Evolutionary conservation across 23 tunicate species (phyloP), one percentile per base, ranked within the genome.

Genomic region (Trididemnum nubilum): DNA sequence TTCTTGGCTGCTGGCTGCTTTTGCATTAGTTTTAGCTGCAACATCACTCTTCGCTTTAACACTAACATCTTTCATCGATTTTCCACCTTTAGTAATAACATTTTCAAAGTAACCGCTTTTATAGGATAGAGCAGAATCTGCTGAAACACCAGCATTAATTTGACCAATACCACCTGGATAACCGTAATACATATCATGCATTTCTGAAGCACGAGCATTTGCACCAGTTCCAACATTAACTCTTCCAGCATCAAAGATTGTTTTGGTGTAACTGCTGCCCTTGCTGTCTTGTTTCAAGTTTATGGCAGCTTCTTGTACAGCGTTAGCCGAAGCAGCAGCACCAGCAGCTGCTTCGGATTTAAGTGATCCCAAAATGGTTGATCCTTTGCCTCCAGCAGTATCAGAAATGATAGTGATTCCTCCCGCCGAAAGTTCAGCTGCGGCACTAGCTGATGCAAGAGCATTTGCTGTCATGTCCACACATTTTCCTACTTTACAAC

Each of bases 401-500:
- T 69, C 77, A 23, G 77, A 12, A 27, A 18, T 50, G 22, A 86
- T 25, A 0, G 21, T 24, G 18, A 59, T 29, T 9, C 72, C 85
- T 15, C 71, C 77, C 18, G 78, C 58, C 2, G 59, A 21, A 28
- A 40, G 58, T 38, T 22, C 29, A 37, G 78, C 58, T 21, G 59
- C 78, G 5, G 78, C 78, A 73, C 29, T 64, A 67, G 37, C 61
- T 27, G 38, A 64, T 67, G 77, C 64, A 31, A 54, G 29, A 31
- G 83, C 80, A 29, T 65, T 31, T 1, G 76, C 81, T 21, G 89
- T 33, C 35, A 88, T 69, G 34, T 85, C 59, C 3, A 91, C 92
- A 57, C 98, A 93, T 84, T 93, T 93, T 34, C 94, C 92, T n/a
- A 93, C 85, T 33, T 80, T 82, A 63, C 98, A 93, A 72, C 98